Evolutionary conservation across 23 tunicate species (phyloP).

Genomic region (Ascidia mentula): DNA sequence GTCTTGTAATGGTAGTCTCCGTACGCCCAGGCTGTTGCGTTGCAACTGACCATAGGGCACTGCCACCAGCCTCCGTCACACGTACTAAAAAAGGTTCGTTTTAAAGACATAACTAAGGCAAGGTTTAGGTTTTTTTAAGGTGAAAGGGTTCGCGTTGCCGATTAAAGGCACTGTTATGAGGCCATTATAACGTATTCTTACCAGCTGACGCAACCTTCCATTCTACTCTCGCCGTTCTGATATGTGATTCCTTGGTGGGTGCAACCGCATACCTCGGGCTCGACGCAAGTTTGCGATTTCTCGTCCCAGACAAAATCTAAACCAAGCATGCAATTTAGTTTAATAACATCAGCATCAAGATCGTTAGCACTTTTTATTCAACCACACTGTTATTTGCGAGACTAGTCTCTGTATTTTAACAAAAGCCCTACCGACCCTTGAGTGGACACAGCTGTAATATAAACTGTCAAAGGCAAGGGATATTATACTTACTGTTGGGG

Average conservation of each 20-base stretch:
- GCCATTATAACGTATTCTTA: neutral
- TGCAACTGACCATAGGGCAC: neutral
- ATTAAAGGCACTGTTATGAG: neutral
- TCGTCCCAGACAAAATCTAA: neutral
- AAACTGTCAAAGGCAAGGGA: too few species aligned
- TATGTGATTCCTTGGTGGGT: neutral
- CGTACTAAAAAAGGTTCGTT: neutral
- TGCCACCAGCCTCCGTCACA: neutral
- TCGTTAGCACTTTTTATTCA: too few species aligned
- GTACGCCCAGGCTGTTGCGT: conserved; percentile 28
- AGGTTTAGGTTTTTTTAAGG: neutral
- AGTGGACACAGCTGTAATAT: too few species aligned
- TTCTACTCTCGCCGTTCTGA: neutral
- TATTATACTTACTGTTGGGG: conserved; percentile 22
- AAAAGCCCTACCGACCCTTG: too few species aligned
- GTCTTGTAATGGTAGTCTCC: conserved; percentile 31
- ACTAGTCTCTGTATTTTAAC: too few species aligned
- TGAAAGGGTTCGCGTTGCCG: neutral
- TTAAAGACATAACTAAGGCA: neutral
- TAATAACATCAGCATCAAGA: neutral
- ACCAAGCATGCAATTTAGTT: neutral
- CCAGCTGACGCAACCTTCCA: conserved; percentile 12
- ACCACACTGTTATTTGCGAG: too few species aligned
- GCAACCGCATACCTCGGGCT: conserved; percentile 4
- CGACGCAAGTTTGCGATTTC: neutral